Conservation (phyloP, 2,113 vertebrate genomes). For the Rhinoderma darwinii region DNA sequence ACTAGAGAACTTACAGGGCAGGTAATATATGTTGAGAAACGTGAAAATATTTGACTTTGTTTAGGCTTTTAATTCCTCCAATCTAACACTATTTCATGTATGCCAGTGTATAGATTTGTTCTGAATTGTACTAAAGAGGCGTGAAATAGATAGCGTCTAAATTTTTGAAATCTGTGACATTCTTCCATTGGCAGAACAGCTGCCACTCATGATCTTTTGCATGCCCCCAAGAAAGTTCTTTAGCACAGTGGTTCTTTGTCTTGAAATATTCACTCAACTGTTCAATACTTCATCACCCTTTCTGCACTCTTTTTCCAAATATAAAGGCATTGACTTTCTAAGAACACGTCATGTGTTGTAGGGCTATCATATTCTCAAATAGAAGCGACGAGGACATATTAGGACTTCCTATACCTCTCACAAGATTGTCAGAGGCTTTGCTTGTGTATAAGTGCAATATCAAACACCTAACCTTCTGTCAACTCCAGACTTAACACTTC, state of each 20-base stretch:
- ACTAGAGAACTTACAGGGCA: conserved; percentile 95
- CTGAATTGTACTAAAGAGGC: conserved; percentile 1
- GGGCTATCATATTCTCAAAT: neutral
- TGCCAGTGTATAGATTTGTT: neutral
- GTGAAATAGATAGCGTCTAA: conserved; percentile 28
- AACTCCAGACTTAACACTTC: neutral
- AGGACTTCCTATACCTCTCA: neutral
- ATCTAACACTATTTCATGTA: conserved; percentile 6
- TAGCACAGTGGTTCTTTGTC: neutral
- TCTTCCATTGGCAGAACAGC: conserved; percentile 19
- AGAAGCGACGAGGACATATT: neutral
- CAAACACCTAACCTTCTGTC: neutral
- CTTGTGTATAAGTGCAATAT: too few species aligned
- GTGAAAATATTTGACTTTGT: neutral
- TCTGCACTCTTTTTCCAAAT: conserved; percentile 26
- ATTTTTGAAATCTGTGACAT: conserved; percentile 24
- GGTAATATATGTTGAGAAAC: conserved; percentile 73
- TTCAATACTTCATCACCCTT: conserved; percentile 24
- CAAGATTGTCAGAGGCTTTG: neutral
- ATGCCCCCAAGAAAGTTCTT: neutral
- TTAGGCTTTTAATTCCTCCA: neutral
- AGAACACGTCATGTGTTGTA: neutral
- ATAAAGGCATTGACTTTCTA: conserved; percentile 11
- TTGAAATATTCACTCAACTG: conserved; percentile 32
- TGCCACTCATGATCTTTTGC: neutral